Conservation (phyloP, 2,888 invertebrate genomes). For the Dermolepida albohirtum region DNA sequence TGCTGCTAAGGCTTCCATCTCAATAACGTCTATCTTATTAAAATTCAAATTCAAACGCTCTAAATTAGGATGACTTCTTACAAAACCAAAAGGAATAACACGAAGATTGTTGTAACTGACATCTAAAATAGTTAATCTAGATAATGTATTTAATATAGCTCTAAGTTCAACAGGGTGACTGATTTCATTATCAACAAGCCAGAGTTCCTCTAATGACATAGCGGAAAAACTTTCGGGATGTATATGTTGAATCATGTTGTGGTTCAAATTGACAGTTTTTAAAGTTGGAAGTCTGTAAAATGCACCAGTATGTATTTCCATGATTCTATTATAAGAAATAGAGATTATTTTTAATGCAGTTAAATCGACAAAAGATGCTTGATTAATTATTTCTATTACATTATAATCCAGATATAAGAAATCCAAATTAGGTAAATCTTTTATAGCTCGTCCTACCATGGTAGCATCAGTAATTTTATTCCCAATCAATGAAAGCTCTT, state of each 20-base stretch:
- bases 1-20: conserved; percentile 83
- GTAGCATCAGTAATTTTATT: conserved; percentile 83
- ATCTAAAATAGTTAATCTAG: conserved; percentile 81
- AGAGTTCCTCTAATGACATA: conserved; percentile 81
- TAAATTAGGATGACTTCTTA: conserved; percentile 83
- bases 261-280: conserved; percentile 79
- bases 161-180: conserved; percentile 80
- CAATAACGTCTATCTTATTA: conserved; percentile 80
- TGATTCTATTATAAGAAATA: conserved; percentile 79
- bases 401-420: conserved; percentile 79
- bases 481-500: conserved; percentile 76
- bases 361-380: conserved; percentile 84
- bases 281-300: conserved; percentile 83
- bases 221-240: conserved; percentile 86
- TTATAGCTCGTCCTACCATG: conserved; percentile 83
- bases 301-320: conserved; percentile 82
- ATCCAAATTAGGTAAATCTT: conserved; percentile 80
- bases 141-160: conserved; percentile 81
- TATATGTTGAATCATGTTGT: conserved; percentile 80
- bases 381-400: conserved; percentile 75
- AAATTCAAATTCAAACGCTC: conserved; percentile 85
- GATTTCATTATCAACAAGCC: conserved; percentile 81
- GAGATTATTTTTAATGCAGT: conserved; percentile 76
- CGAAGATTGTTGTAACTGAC: conserved; percentile 82
- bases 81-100: conserved; percentile 81